phyloP scores from a whole-genome alignment of 2,113 vertebrate species.

The Pao palembangensis region DNA sequence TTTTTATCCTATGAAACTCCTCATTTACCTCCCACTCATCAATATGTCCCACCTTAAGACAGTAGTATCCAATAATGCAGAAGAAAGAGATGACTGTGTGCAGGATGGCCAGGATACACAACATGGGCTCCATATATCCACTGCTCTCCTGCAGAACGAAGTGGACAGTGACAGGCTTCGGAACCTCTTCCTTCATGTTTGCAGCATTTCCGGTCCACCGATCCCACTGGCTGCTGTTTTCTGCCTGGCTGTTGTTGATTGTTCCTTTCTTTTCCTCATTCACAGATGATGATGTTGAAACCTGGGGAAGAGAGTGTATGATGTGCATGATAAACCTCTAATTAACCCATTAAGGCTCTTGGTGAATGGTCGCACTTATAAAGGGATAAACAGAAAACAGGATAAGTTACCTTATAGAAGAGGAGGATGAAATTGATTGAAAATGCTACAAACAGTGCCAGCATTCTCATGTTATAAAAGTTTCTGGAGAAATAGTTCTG shows the following conservation, averaged over 20 bases:
- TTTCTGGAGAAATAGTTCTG: slow-evolving; percentile 98
- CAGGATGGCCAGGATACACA: slow-evolving; percentile 88
- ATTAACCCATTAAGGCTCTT: too few relatives aligned
- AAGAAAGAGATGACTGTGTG: slow-evolving; percentile 97
- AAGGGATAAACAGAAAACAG: background rate
- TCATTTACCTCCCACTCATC: too few relatives aligned
- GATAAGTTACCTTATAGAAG: slow-evolving; percentile 89
- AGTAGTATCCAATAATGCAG: slow-evolving; percentile 98
- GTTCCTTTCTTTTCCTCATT: slow-evolving; percentile 81
- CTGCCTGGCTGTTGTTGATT: slow-evolving; percentile 41
- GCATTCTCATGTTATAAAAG: slow-evolving; percentile 99
- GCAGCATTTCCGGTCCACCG: slow-evolving; percentile 37
- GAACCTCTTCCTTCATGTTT: slow-evolving; percentile 35
- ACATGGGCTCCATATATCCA: slow-evolving; percentile 94
- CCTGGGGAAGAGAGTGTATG: slow-evolving; percentile 64
- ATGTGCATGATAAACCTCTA: background rate
- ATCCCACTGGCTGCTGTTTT: slow-evolving; percentile 60
- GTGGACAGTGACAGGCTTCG: slow-evolving; percentile 77
- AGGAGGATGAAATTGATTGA: slow-evolving; percentile 98
- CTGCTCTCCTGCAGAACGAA: slow-evolving; percentile 95
- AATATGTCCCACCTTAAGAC: slow-evolving; percentile 79
- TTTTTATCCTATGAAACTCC: too few relatives aligned
- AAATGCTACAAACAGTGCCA: slow-evolving; percentile 94
- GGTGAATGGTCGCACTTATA: too few relatives aligned
- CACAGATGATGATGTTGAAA: slow-evolving; percentile 87